Evolutionary conservation across 2,888 invertebrate genomes (phyloP).

Genomic region (Sepioteuthis lessoniana): DNA sequence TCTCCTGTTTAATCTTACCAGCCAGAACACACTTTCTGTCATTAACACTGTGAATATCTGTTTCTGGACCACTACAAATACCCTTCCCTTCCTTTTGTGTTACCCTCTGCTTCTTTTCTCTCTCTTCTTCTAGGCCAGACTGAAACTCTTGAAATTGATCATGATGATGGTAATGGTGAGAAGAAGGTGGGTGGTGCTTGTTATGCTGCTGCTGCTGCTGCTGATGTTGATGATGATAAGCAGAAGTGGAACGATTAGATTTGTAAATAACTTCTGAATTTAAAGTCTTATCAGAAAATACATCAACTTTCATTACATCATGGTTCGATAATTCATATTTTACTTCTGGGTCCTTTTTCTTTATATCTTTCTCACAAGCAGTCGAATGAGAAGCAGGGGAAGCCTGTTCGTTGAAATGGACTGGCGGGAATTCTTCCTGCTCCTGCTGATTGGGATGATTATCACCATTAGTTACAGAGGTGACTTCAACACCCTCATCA

Average conservation of each 20-base stretch:
- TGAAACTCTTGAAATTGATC: background rate
- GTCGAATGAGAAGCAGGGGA: background rate
- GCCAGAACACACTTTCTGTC: slow-evolving; percentile 12
- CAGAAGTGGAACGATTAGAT: background rate
- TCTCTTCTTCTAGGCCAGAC: slow-evolving; percentile 24
- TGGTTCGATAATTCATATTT: slow-evolving; percentile 40
- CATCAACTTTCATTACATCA: slow-evolving; percentile 42
- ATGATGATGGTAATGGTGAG: background rate
- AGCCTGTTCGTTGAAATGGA: background rate
- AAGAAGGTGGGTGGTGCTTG: background rate
- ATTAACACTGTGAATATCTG: slow-evolving; percentile 25
- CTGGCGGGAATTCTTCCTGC: background rate
- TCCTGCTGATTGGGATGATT: background rate
- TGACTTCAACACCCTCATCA: background rate
- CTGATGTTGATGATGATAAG: background rate
- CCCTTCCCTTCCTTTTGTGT: background rate
- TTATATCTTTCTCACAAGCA: background rate
- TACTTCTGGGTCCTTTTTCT: background rate
- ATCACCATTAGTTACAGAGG: background rate
- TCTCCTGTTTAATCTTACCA: background rate
- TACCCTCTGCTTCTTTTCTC: background rate
- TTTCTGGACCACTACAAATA: slow-evolving; percentile 34
- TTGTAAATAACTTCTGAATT: slow-evolving; percentile 34
- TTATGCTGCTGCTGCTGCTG: background rate
- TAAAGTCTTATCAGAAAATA: background rate